phyloP scores from a whole-genome alignment of 2,888 invertebrate genomes.

The Pseudeuparius sepicola region DNA sequence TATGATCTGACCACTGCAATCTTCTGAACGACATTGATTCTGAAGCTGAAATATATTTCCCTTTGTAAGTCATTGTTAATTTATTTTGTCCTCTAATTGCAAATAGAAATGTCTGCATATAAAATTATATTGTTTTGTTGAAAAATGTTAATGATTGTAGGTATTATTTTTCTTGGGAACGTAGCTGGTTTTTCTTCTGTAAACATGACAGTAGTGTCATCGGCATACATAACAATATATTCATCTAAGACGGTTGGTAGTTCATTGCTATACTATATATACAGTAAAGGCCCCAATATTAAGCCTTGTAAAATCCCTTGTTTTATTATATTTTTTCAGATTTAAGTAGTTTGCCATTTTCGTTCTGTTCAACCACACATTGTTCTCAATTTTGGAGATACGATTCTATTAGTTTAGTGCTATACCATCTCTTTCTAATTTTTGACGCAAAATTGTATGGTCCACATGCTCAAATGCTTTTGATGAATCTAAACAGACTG shows the following conservation, averaged over 20 bases:
- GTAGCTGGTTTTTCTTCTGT: background rate
- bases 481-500: conserved; percentile 1
- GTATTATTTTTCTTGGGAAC: background rate
- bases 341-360: conserved; percentile 1
- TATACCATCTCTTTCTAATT: background rate
- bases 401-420: background rate
- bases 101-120: background rate
- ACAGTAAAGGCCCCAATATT: conserved; percentile 5
- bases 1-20: too few relatives aligned
- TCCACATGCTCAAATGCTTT: conserved; percentile 8
- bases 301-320: conserved; percentile 5
- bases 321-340: conserved; percentile 1
- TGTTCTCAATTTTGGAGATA: background rate
- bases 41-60: too few relatives aligned
- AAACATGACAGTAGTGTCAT: conserved; percentile 6
- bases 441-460: conserved; percentile 3
- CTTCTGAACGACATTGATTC: too few relatives aligned
- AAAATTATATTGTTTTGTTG: too few relatives aligned
- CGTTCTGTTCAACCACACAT: background rate
- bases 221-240: conserved; percentile 7
- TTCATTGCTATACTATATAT: conserved; percentile 5
- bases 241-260: background rate
- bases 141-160: background rate
- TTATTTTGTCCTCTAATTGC: background rate
- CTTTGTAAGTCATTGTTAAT: too few relatives aligned